Conservation (phyloP, 2,888 invertebrate genomes). For the Cyrtodaria siliqua region DNA sequence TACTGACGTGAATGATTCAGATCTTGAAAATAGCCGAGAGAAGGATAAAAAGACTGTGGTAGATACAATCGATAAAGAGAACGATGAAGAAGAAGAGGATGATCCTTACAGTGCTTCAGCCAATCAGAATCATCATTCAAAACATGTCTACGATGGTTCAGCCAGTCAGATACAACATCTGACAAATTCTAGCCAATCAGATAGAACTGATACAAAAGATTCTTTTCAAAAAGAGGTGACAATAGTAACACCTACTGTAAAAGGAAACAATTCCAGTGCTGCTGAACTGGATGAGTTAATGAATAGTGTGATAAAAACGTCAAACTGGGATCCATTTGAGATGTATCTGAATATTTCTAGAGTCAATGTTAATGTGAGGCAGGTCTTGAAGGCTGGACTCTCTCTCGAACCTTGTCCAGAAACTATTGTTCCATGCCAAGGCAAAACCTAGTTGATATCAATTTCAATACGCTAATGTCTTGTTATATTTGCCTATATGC, state of each 20-base stretch:
- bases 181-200: slow-evolving; percentile 27
- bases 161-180: slow-evolving; percentile 18
- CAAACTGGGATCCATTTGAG: slow-evolving; percentile 74
- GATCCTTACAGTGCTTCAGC: slow-evolving; percentile 53
- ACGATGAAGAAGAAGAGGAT: slow-evolving; percentile 1
- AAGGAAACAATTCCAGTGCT: slow-evolving; percentile 29
- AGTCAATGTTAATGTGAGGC: slow-evolving; percentile 97
- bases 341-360: slow-evolving; percentile 91
- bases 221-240: slow-evolving; percentile 15
- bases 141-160: too few species aligned
- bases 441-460: slow-evolving; percentile 1
- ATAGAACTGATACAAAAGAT: slow-evolving; percentile 5
- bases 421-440: slow-evolving; percentile 44
- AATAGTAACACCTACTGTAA: slow-evolving; percentile 27
- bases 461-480: too few species aligned
- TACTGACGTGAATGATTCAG: slow-evolving; percentile 2
- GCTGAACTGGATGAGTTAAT: slow-evolving; percentile 56
- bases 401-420: slow-evolving; percentile 36
- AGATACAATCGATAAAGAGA: not conserved
- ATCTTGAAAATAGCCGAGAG: not conserved
- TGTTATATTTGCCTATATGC: too few species aligned
- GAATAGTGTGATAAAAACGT: slow-evolving; percentile 38
- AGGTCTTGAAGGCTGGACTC: slow-evolving; percentile 89
- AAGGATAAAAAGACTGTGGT: slow-evolving; percentile 2
- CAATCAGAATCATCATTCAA: too few species aligned